Evolutionary conservation across 2,888 invertebrate genomes (phyloP).

Genomic region (Sarcophaga rosellei): DNA sequence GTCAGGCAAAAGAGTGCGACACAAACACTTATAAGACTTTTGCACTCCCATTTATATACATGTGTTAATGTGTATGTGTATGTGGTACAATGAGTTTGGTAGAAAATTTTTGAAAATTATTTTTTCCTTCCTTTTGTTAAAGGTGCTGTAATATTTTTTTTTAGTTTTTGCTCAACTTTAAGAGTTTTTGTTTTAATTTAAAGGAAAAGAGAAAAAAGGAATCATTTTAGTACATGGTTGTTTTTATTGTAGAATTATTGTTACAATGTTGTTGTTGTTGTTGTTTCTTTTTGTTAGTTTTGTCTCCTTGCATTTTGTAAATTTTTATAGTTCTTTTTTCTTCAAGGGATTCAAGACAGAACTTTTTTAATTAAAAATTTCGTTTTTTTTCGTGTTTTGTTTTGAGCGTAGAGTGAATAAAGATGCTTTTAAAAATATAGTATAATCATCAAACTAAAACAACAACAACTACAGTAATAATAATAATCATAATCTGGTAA

Average conservation of each 20-base stretch:
- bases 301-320: constrained; percentile 14
- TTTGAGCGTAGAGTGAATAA: neutral
- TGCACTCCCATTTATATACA: neutral
- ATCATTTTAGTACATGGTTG: constrained; percentile 26
- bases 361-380: constrained; percentile 56
- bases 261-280: neutral
- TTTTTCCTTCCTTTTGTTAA: constrained; percentile 10
- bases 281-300: neutral
- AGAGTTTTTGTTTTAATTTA: constrained; percentile 29
- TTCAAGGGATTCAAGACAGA: neutral
- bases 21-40: neutral
- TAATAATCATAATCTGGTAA: constrained; percentile 22
- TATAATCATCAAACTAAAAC: constrained; percentile 26
- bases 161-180: neutral
- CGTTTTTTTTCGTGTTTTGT: neutral
- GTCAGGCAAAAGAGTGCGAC: neutral
- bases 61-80: neutral
- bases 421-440: neutral
- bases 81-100: neutral
- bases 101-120: constrained; percentile 15
- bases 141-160: constrained; percentile 2
- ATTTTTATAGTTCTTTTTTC: constrained; percentile 1
- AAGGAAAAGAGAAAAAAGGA: constrained; percentile 8
- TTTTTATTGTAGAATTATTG: constrained; percentile 22
- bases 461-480: neutral